Evolutionary conservation across 2,797 vertebrate genomes (phyloP), one percentile per base, ranked within the genome.

Genomic region (Eospalax fontanierii): DNA sequence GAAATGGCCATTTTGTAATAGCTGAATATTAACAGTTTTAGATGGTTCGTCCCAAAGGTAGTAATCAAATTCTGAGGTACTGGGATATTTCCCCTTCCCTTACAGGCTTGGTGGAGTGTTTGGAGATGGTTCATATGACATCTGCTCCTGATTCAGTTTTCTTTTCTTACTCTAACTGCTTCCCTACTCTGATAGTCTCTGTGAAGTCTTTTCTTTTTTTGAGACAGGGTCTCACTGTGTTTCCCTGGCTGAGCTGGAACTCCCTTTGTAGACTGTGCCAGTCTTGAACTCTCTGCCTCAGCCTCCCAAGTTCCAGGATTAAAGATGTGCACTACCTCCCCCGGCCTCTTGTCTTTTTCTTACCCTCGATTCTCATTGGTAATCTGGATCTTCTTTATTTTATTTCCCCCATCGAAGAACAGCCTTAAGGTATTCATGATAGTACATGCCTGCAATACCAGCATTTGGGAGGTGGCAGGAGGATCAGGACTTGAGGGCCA

Each of bases 1-100:
- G 50, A 94, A 91, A 92, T 80, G 84, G 46, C 54, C 50, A 70
- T 80, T 89, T 90, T 40, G 30, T 96, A 93, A 87, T 50, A 93
- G 50, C 50, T 40, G 46, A 95, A 46, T 94, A 46, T 82, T 57
- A 96, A n/a, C 43, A 89, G 21, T 86, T 84, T 96, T 38, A 83
- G 83, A 63, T 83, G 84, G 18, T n/a, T 93, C 46, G 82, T 57
- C 9, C 26, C 93, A 74, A 82, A 57, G 81, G 26, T 59, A 82
- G 61, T 54, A 63, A 93, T 40, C 26, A 46, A 87, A 40, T 54
- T 65, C 87, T 38, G 78, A 90, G 74, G 33, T 75, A 90, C n/a
- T 91, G 63, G 6, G 24, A 16, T 71, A 38, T 93, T 91, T 88
- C 94, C 38, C 91, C n/a, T 87, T 91, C 35, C 76, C 66, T 94